Evolutionary conservation across 2,888 invertebrate genomes (phyloP), one percentile per base, ranked within the genome.

Genomic region (Nemapogon koenigi): DNA sequence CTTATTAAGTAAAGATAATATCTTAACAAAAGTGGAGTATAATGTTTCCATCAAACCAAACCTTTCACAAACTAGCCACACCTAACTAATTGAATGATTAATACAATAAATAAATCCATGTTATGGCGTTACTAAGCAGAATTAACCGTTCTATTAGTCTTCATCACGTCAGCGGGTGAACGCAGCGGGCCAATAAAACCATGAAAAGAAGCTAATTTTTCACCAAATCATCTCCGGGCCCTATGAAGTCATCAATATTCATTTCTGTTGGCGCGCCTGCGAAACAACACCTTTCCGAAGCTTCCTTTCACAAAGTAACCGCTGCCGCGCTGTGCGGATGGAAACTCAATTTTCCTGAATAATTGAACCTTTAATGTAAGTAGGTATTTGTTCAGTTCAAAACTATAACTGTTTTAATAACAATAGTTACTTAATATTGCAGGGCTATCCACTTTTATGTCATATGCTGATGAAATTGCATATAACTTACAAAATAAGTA

Each of bases 171-270:
- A 48, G 41, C 55, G 59, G 60, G 61, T 58, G 58, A 62, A 57
- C 63, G 61, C 53, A 56, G 53, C 53, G 55, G 51, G 50, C 65
- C 73, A 70, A 76, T 75, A 73, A 75, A 71, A 73, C 72, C 75
- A 71, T 73, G 73, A 69, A 75, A 71, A 75, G 75, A 73, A 73
- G 64, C 67, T 63, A 73, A 75, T 75, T 76, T 78, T 75, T 75
- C 67, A 71, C 72, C 75, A 59, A 71, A 73, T 78, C 76, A 78
- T 75, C 73, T 72, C 70, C 69, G 71, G 69, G 53, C 60, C 60
- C 64, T 62, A 71, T 73, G 60, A 67, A 75, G 71, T 66, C 76
- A 78, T 78, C 76, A 78, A 78, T 78, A 76, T 76, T 78, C 70
- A 78, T 78, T 76, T 72, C 56, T n/a, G 29, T 63, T 48, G 68